These are phyloP conservation scores for Yponomeuta cagnagella DNA, from an alignment of 2,888 invertebrate species.

Conservation along the genomic window DNA sequence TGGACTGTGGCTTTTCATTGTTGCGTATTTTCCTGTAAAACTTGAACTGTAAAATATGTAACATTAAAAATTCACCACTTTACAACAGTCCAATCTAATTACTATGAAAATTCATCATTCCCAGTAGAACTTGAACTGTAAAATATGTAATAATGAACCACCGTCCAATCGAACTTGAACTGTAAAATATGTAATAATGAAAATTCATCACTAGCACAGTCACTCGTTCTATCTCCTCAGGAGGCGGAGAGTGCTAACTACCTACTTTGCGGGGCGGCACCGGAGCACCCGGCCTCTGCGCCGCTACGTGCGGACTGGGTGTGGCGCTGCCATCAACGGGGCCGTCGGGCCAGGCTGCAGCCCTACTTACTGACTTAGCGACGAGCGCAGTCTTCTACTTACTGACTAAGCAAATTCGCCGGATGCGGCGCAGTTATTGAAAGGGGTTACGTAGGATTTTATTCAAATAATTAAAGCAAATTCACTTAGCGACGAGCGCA, in stretches of 20 bases:
- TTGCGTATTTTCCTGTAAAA: no score
- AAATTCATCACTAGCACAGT: no score
- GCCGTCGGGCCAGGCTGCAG: not conserved
- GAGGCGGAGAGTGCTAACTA: slow-evolving; percentile 32
- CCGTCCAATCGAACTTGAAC: not conserved
- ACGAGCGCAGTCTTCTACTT: not conserved
- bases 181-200: no score
- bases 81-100: no score
- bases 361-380: not conserved
- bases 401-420: no score
- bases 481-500: not conserved
- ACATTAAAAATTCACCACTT: no score
- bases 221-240: not conserved
- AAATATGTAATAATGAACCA: no score
- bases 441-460: no score
- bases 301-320: slow-evolving; percentile 14
- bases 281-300: not conserved
- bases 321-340: slow-evolving; percentile 6
- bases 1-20: no score
- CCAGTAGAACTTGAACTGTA: not conserved
- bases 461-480: no score
- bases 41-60: not conserved
- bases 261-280: slow-evolving; percentile 30
- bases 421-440: no score
- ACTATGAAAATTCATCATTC: not conserved